Base-by-base conservation (phyloP, 2,113 vertebrate species). In the Caloenas nicobarica region DNA sequence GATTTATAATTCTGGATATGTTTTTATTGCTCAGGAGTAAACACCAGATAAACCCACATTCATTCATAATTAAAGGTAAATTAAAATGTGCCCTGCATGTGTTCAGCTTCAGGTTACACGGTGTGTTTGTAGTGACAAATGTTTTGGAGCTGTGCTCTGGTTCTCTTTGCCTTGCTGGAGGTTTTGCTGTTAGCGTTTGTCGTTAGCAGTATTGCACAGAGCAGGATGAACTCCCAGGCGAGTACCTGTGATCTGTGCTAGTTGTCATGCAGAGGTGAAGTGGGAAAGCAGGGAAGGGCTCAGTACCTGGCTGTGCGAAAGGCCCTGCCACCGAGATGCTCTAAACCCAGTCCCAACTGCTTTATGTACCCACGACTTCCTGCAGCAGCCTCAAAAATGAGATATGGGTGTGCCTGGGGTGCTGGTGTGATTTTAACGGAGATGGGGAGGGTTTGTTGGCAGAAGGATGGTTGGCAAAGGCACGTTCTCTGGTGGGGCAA, bases 131-230 rank as follows among this genome's bases (percentile, higher is more conserved):
- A 56, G 56, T 90, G 82, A 86, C 29, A 38, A 8, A 86, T 44
- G 79, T 78, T 94, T 60, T 60, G 60, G 42, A 72, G 51, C 79
- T 73, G 17, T 56, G 19, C 44, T 86, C 26, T n/a, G 31, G 18
- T 51, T 66, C 25, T 42, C 10, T 68, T 31, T 86, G 56, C 71
- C 38, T 93, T 8, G 4, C 85, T 64, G 68, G 60, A 78, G 69
- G 68, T 64, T 89, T 91, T 87, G 66, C 62, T 82, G 51, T 53
- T 74, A 51, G 68, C 42, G 64, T 81, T 71, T 87, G 66, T 88
- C 5, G 0, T 70, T 58, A 65, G 36, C 44, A 25, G 40, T 36
- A 7, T n/a, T 42, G 71, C 53, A 15, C 7, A 33, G 64, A 78
- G 68, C 68, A 44, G 86, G 72, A 53, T 68, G 40, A 54, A 22